phyloP scores from a whole-genome alignment of 2,888 invertebrate species.

The Digitonthophagus gazella region DNA sequence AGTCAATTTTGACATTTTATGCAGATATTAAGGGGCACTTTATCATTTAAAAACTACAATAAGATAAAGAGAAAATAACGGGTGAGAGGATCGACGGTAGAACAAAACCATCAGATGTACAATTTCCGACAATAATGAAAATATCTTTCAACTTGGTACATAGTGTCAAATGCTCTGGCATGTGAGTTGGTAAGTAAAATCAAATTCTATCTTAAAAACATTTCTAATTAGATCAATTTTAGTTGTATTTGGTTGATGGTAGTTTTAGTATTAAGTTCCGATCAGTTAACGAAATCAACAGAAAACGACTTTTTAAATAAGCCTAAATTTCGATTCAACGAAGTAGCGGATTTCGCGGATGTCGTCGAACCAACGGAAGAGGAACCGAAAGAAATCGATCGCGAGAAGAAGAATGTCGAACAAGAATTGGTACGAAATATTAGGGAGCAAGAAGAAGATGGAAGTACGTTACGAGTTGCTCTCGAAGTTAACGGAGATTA shows the following conservation, averaged over 20 bases:
- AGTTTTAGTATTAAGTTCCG: constrained; percentile 17
- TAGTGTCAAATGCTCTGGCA: constrained; percentile 30
- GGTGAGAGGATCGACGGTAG: too few species aligned
- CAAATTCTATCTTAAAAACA: background rate
- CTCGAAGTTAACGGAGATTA: background rate
- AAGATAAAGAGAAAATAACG: background rate
- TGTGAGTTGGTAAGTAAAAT: constrained; percentile 27
- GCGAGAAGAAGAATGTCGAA: constrained; percentile 11
- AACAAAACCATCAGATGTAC: constrained; percentile 3
- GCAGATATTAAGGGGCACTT: background rate
- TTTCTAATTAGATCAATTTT: background rate
- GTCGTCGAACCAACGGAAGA: constrained; percentile 30
- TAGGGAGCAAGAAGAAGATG: constrained; percentile 3
- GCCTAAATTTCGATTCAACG: constrained; percentile 27
- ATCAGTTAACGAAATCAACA: background rate
- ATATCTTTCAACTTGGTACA: constrained; percentile 21
- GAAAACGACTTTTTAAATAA: constrained; percentile 15
- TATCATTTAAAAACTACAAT: background rate
- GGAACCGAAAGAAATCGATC: constrained; percentile 5
- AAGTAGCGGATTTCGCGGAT: constrained; percentile 36
- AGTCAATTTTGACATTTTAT: background rate
- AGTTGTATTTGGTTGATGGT: constrained; percentile 30
- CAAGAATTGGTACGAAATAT: background rate
- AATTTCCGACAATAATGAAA: constrained; percentile 25
- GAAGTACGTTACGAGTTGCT: constrained; percentile 8